A percentile compares a stretch with the other conserved stretches of the same genome.
These are phyloP conservation scores for Nemurella pictetii DNA, from an alignment of 2,888 invertebrate species.

Conservation along the genomic window DNA sequence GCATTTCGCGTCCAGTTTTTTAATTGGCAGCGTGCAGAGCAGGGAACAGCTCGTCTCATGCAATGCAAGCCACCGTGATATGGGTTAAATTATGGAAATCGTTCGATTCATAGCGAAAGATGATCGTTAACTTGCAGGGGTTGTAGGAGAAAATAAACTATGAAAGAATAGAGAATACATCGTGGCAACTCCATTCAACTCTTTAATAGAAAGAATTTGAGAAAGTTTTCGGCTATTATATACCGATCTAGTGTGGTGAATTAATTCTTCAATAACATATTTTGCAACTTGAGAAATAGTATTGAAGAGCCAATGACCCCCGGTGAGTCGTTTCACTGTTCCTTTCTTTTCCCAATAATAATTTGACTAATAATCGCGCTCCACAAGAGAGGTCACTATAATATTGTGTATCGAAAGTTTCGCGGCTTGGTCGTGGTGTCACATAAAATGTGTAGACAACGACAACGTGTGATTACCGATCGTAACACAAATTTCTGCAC, in stretches of 20 bases:
- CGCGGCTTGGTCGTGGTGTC: not conserved
- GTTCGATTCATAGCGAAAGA: not conserved
- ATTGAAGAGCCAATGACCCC: constrained; percentile 2
- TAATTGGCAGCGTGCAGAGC: not conserved
- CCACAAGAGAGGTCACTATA: not conserved
- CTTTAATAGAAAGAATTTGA: constrained; percentile 2
- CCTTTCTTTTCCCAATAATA: not conserved
- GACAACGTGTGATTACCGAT: no score
- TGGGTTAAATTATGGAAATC: not conserved
- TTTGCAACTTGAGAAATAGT: not conserved
- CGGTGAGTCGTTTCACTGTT: not conserved
- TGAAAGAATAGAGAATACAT: not conserved
- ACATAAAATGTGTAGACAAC: not conserved
- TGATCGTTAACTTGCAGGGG: not conserved
- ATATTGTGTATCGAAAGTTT: not conserved
- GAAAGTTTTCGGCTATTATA: constrained; percentile 19
- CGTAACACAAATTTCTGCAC: no score
- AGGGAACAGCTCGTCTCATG: no score
- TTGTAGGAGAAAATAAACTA: not conserved
- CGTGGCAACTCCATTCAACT: not conserved
- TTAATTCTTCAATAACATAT: not conserved
- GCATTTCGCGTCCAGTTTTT: not conserved
- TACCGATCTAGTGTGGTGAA: constrained; percentile 1
- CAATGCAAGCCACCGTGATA: no score
- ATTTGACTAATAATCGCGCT: not conserved